Conservation (phyloP, 2,797 vertebrate genomes). For the Eulemur albifrons region DNA sequence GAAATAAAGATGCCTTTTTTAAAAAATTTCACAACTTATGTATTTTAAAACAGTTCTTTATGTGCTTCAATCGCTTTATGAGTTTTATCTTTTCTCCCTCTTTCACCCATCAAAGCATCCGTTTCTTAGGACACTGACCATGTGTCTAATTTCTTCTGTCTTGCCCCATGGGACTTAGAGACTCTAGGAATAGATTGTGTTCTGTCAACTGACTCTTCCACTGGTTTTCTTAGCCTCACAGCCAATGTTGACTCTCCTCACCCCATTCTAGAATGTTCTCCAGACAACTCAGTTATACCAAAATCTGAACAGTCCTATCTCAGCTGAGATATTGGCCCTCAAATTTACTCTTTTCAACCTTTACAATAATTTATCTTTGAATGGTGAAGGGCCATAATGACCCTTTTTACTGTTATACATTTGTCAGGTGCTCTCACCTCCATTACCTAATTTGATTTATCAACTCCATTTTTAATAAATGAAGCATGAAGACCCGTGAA, state of each 20-base stretch:
- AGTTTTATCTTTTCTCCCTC: not conserved
- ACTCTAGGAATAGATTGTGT: not conserved
- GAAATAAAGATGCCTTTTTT: not conserved
- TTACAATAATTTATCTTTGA: slow-evolving; percentile 19
- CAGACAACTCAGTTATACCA: not conserved
- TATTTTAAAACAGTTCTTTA: not conserved
- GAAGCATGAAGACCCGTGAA: not conserved
- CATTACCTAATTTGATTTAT: slow-evolving; percentile 37
- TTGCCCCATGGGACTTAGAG: not conserved
- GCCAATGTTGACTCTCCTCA: not conserved
- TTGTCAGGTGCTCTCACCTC: not conserved
- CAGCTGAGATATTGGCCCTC: not conserved
- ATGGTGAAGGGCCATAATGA: not conserved
- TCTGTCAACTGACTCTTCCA: not conserved
- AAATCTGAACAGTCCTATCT: not conserved
- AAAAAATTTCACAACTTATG: not conserved
- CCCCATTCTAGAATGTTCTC: not conserved
- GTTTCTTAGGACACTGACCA: not conserved
- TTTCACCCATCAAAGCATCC: not conserved
- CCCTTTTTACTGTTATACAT: slow-evolving; percentile 16
- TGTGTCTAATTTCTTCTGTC: slow-evolving; percentile 1
- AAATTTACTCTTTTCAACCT: not conserved
- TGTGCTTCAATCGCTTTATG: not conserved
- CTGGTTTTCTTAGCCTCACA: slow-evolving; percentile 9
- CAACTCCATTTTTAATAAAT: not conserved